phyloP scores from a whole-genome alignment of 2,797 vertebrate species.

The Echeneis naucrates region DNA sequence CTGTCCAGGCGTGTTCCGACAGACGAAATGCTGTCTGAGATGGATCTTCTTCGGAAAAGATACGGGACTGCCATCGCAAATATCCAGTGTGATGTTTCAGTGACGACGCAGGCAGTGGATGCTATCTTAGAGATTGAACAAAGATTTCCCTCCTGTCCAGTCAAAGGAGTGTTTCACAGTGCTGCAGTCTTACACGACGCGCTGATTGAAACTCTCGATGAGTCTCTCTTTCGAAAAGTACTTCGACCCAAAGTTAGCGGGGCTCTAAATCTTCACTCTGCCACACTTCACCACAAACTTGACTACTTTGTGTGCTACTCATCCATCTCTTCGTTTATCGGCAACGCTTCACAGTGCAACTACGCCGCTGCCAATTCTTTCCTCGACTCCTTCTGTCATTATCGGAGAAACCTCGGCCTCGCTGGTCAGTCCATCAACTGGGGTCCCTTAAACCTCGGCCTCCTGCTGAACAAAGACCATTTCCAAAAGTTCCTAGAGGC shows the following conservation, averaged over 20 bases:
- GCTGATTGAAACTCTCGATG: slow-evolving; percentile 81
- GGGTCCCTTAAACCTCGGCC: slow-evolving; percentile 89
- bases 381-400: slow-evolving; percentile 89
- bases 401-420: slow-evolving; percentile 87
- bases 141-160: slow-evolving; percentile 75
- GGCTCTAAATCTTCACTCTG: slow-evolving; percentile 88
- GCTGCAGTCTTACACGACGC: slow-evolving; percentile 88
- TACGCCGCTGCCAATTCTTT: slow-evolving; percentile 92
- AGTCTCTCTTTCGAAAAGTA: slow-evolving; percentile 84
- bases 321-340: slow-evolving; percentile 88
- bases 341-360: slow-evolving; percentile 88
- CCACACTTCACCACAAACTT: slow-evolving; percentile 83
- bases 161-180: slow-evolving; percentile 92
- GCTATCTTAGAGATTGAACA: slow-evolving; percentile 78
- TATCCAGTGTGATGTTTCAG: slow-evolving; percentile 86
- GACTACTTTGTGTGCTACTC: slow-evolving; percentile 93
- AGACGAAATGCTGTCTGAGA: slow-evolving; percentile 77
- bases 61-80: slow-evolving; percentile 68
- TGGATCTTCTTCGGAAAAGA: slow-evolving; percentile 78
- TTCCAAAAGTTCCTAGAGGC: slow-evolving; percentile 86
- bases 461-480: slow-evolving; percentile 84
- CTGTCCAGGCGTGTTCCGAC: slow-evolving; percentile 84
- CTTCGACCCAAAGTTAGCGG: slow-evolving; percentile 89
- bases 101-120: slow-evolving; percentile 75
- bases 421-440: slow-evolving; percentile 90